Percentiles rank a stretch among this genome's conserved stretches.
Evolutionary conservation across 2,113 vertebrate genomes (phyloP).

Genomic region (Platysteira castanea): DNA sequence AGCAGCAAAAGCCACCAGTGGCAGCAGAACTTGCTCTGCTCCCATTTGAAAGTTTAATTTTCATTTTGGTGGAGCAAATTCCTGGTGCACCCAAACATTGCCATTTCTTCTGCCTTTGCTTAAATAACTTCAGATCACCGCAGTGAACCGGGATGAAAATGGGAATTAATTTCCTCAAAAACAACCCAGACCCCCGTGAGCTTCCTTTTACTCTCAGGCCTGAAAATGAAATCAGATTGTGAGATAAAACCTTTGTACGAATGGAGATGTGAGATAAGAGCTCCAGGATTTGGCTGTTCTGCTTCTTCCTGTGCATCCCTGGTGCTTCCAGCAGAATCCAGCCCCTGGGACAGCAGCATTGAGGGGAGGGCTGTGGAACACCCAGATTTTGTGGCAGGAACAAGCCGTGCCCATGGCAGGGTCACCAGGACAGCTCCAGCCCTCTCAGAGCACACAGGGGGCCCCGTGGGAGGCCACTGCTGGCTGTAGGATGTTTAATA

Average conservation of each 20-base stretch:
- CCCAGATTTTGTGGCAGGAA: fast-evolving
- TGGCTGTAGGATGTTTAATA: fast-evolving
- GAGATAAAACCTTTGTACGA: background rate
- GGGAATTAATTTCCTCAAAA: background rate
- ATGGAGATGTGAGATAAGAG: background rate
- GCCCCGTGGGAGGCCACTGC: background rate
- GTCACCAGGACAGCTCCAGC: background rate
- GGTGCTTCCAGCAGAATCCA: background rate
- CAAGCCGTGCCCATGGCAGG: fast-evolving
- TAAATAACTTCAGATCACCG: background rate
- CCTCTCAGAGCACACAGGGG: fast-evolving
- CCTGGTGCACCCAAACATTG: background rate
- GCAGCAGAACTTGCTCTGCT: background rate
- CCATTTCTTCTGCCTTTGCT: background rate
- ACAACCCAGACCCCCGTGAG: background rate
- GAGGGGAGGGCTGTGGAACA: too few species aligned
- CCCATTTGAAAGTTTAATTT: background rate
- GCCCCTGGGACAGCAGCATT: background rate
- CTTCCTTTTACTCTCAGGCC: background rate
- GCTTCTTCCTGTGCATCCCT: background rate
- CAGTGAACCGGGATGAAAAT: fast-evolving
- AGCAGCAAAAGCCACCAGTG: background rate
- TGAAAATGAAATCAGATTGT: background rate
- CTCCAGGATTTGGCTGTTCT: background rate
- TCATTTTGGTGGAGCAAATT: background rate